Evolutionary conservation across 2,797 vertebrate species (phyloP), one percentile per base, ranked within the genome.

Genomic region (Synaphobranchus kaupii): DNA sequence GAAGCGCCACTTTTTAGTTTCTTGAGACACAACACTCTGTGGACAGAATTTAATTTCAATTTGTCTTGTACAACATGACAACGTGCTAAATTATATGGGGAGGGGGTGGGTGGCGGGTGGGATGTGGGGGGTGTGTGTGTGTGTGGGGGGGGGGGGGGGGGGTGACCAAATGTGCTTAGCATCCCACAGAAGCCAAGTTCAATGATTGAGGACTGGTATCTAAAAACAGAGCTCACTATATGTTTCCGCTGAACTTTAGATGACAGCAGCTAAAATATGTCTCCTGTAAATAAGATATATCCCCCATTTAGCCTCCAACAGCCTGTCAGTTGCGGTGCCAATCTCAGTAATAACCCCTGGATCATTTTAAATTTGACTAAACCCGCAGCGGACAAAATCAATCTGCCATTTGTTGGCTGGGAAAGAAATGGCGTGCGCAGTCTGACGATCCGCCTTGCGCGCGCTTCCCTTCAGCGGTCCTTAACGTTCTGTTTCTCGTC

Each of bases 351-450:
- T 96, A 95, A 97, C 95, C 94, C 95, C 90, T 94, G 95, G 96
- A 97, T 97, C 95, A 97, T 94, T 93, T 94, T 96, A 95, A 95
- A 96, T 95, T 96, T 95, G 94, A 95, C 94, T 96, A 95, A 94
- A 94, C 93, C 95, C 92, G 84, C 92, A 90, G 93, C 96, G 97
- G 97, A 97, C 97, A 97, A 97, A 96, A 96, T 96, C 97, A 98
- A 96, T 97, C 97, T 98, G 97, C 95, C 97, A 96, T 96, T 96
- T 96, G 96, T 95, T 96, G 94, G 95, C 96, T 97, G 93, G 91
- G 96, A 96, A 96, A 93, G 92, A 96, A 96, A 96, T 96, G 95
- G 91, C 95, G 94, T 93, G 93, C 94, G 94, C 95, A 93, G 93
- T 96, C 97, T 96, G 97, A 96, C 96, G 96, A 97, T 96, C 96